Evolutionary conservation across 2,113 vertebrate genomes (phyloP), one percentile per base, ranked within the genome.

Genomic region (Rhinoptilus africanus): DNA sequence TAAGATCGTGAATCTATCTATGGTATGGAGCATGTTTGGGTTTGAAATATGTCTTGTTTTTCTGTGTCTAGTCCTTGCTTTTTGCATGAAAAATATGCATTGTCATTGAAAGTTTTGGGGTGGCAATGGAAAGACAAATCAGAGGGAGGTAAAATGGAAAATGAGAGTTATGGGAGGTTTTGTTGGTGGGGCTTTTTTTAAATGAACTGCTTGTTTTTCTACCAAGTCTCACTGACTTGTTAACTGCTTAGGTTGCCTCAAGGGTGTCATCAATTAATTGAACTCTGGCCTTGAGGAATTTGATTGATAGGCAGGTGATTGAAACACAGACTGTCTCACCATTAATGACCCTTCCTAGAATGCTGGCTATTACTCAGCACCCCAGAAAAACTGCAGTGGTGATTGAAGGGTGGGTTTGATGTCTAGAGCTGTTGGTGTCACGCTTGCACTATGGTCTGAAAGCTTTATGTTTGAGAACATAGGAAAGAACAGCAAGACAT

Each of bases 221-320:
- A 97, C 85, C 35, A 89, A 92, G 73, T 97, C 97, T 97, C 97
- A 97, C 97, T 97, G 98, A 97, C 97, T 98, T 97, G 97, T 97
- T 98, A 98, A 98, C 97, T 96, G 96, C 96, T 97, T 95, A 96
- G 95, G 88, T 91, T 97, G 95, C 95, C 98, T 98, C 98, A 73
- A 95, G 98, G 95, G 98, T 97, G 96, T 98, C 98, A 97, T 98
- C 98, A 98, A 98, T 98, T 98, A 97, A 98, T 98, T 97, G 98
- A 98, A 98, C 98, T 97, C 94, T 98, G 98, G 89, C 98, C 97
- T 98, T 94, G 76, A 88, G 93, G 91, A 96, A 96, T 85, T 94
- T 98, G 97, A 98, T 97, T 97, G 98, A 98, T 97, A 98, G 89
- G 94, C 95, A 98, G 97, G 97, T 98, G 98, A 98, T 93, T 98